These are phyloP conservation scores for Neocrepidodera transversa DNA, from an alignment of 2,888 invertebrate species.

Conservation along the genomic window DNA sequence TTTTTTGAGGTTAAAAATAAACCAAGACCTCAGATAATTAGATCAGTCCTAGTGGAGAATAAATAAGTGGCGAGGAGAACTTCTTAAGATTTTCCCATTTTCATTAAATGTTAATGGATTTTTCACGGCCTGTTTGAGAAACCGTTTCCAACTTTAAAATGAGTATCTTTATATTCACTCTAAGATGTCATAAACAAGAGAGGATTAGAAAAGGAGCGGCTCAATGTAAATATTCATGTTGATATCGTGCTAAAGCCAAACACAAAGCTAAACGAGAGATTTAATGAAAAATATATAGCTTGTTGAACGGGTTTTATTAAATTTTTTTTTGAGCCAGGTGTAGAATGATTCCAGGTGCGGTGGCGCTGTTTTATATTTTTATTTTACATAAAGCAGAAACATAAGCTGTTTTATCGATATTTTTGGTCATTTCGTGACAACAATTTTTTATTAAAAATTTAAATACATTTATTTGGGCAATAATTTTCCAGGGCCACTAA, in stretches of 20 bases:
- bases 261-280: constrained; percentile 14
- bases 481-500: too few relatives aligned
- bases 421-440: too few relatives aligned
- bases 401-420: too few relatives aligned
- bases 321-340: constrained; percentile 4
- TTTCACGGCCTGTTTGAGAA: constrained; percentile 34
- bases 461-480: too few relatives aligned
- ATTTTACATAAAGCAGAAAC: background rate
- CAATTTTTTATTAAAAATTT: too few relatives aligned
- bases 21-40: constrained; percentile 9
- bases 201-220: constrained; percentile 36
- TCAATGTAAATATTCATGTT: constrained; percentile 35
- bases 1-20: background rate
- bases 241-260: constrained; percentile 14
- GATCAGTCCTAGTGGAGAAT: constrained; percentile 10
- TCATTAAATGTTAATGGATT: constrained; percentile 47
- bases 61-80: constrained; percentile 12
- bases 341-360: constrained; percentile 13
- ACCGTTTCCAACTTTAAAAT: constrained; percentile 33
- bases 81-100: constrained; percentile 34
- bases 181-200: constrained; percentile 44
- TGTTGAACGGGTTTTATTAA: constrained; percentile 24
- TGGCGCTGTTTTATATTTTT: background rate
- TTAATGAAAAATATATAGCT: constrained; percentile 25
- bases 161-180: constrained; percentile 40